Base-by-base conservation (phyloP, 1,140 invertebrate genomes). In the Drosophila cardini region DNA sequence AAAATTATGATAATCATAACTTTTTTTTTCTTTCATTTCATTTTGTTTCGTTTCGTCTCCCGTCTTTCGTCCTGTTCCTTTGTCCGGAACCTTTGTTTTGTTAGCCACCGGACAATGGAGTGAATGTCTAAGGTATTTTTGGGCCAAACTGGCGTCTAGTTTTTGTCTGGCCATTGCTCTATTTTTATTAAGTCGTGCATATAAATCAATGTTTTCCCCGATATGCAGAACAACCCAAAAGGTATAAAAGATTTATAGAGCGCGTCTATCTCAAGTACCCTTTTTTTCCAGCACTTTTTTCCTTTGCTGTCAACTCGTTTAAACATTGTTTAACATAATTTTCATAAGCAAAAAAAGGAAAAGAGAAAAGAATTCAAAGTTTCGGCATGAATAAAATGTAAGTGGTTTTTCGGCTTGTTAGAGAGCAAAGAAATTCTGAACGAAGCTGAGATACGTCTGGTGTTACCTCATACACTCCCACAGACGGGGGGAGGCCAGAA, bases 1-100 rank as follows among this genome's bases (percentile, higher is more conserved):
- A 91, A 91, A 91, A 91, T 91, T 91, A 91, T 91, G 90, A 91
- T 91, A 90, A 91, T 91, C 90, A 91, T 91, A 85, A 79, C 81
- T 82, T 91, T 89, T 78, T 70, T 52, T 57, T 42, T 34, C 9
- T 9, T 58, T 16, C 32, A 32, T 62, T 50, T 38, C 57, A n/a
- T 72, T 48, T 43, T 36, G 40, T 62, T 50, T 38, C 57, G 15
- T 72, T 48, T 43, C 34, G 55, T 36, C 32, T 43, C 55, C 26
- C 38, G 18, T 46, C 53, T 42, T 56, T 21, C 45, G 36, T 13
- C 26, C 15, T 45, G 45, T 40, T 52, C 40, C 45, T 26, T 45
- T 43, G 40, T 38, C 32, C 63, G 42, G 45, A 13, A 38, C 34
- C 69, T 65, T 77, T 84, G 81, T 85, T 85, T 85, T 84, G 81